Base-by-base conservation (phyloP, 2,888 invertebrate species). In the Tryphoninae sp. region DNA sequence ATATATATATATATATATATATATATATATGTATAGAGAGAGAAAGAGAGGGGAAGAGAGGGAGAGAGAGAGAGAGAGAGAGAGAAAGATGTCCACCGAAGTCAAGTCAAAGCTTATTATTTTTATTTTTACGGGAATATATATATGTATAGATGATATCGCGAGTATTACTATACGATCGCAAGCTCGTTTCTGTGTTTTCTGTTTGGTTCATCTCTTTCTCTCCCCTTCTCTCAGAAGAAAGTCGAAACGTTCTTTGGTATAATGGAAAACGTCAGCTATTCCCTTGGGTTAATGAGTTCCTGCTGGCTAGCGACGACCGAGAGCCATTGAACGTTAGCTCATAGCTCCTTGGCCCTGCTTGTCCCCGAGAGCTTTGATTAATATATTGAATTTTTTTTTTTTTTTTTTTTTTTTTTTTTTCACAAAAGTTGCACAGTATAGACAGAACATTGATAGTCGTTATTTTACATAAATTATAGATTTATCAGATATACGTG, bases 281-380 rank as follows among this genome's bases (percentile, higher is more conserved):
- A 69, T 73, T 78, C 73, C 79, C 79, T 26, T 68, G 74, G 74
- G 78, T 79, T 51, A 68, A 73, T 68, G 73, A 73, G 42, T 68
- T 79, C 67, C 55, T 19, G 55, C 53, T 19, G 64, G 73, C 68
- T 75, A 55, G 22, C 42, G 19, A 23, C 72, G 58, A 55, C 45
- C 40, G 33, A 61, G n/a, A 67, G n/a, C 23, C 59, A 53, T 75
- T 22, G 58, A 53, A 81, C 71, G 53, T 75, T 69, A 65, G 67
- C 74, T 67, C 40, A 65, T 69, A 55, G 65, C 45, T 45, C 40
- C 40, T 59, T 77, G 49, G 42, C 6, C 23, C 11, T 45, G 40
- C 55, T 68, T 80, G 75, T 11, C 22, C 53, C n/a, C 42, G 13
- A 58, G 40, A 53, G 51, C 55, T 62, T 64, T 55, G 42, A 40